A percentile compares a stretch with the other conserved stretches of the same genome.
Conservation (phyloP, 30 jellyfish, hydroid and myxozoan species). For the Hydra vulgaris region DNA sequence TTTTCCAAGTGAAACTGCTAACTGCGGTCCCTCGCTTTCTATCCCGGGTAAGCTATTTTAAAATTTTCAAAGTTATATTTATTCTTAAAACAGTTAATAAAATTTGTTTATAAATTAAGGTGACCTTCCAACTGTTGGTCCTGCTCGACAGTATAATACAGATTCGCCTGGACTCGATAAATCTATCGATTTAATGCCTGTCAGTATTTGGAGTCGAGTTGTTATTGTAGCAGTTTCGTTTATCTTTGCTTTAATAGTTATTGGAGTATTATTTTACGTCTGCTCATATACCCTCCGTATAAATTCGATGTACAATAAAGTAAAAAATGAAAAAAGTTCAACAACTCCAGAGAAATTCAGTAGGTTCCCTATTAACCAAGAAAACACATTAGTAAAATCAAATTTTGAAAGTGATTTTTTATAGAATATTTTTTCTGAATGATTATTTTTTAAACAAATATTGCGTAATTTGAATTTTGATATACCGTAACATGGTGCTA, state of each 20-base stretch:
- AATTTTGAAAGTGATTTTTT: too few relatives aligned
- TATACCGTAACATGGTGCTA: too few relatives aligned
- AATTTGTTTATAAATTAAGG: too few relatives aligned
- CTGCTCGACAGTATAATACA: conserved; percentile 19
- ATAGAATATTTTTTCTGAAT: too few relatives aligned
- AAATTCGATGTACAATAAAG: conserved; percentile 1
- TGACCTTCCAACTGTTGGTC: conserved; percentile 26
- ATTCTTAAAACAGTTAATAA: too few relatives aligned
- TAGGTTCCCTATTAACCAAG: too few relatives aligned
- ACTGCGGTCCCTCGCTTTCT: conserved; percentile 21
- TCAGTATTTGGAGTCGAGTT: neutral
- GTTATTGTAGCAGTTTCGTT: neutral
- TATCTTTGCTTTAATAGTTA: conserved; percentile 1
- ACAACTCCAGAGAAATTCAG: too few relatives aligned
- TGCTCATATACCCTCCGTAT: conserved; percentile 7
- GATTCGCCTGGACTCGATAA: conserved; percentile 34
- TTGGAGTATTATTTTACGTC: neutral
- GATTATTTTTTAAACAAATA: too few relatives aligned
- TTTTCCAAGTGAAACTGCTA: neutral
- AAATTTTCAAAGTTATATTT: too few relatives aligned
- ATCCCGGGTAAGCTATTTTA: conserved; percentile 12
- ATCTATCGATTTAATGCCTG: conserved; percentile 5
- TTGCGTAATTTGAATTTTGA: too few relatives aligned
- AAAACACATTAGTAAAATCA: too few relatives aligned
- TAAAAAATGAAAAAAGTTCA: conserved; percentile 11